Conservation (phyloP, 1,140 invertebrate genomes). For the Drosophila dunni region DNA sequence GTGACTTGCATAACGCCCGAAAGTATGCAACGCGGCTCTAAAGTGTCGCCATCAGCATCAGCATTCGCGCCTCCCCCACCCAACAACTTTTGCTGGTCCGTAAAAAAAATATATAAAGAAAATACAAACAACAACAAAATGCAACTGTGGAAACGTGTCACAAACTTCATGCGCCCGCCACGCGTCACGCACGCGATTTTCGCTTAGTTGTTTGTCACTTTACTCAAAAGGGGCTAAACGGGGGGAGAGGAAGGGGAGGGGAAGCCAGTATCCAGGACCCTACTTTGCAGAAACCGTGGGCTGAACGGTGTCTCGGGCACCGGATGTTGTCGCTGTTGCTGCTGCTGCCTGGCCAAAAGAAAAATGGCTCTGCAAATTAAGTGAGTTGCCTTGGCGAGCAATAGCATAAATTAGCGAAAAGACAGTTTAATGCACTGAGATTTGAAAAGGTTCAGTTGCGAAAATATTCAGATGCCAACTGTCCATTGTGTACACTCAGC, state of each 20-base stretch:
- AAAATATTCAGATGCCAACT: constrained; percentile 4
- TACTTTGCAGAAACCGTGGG: background rate
- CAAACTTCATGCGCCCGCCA: constrained; percentile 79
- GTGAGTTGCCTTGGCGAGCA: constrained; percentile 63
- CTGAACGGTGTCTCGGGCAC: background rate
- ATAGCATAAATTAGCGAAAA: constrained; percentile 65
- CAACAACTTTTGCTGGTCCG: constrained; percentile 55
- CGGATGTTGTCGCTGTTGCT: constrained; percentile 25
- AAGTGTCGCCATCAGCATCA: constrained; percentile 70
- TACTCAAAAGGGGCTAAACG: constrained; percentile 18
- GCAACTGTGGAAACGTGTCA: constrained; percentile 81
- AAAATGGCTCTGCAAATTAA: constrained; percentile 73
- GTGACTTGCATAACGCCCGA: constrained; percentile 77
- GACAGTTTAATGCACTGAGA: constrained; percentile 39
- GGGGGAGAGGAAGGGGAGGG: background rate
- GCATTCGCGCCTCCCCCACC: constrained; percentile 18
- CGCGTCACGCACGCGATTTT: constrained; percentile 82
- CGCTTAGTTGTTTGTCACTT: constrained; percentile 82
- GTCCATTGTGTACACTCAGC: background rate
- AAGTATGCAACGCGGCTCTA: constrained; percentile 75
- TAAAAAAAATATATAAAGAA: background rate
- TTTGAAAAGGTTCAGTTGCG: constrained; percentile 31
- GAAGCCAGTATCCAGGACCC: background rate
- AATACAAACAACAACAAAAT: constrained; percentile 49
- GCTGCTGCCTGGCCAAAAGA: constrained; percentile 49